Conservation (phyloP, 2,888 invertebrate genomes). For the Ormyrus labotus region DNA sequence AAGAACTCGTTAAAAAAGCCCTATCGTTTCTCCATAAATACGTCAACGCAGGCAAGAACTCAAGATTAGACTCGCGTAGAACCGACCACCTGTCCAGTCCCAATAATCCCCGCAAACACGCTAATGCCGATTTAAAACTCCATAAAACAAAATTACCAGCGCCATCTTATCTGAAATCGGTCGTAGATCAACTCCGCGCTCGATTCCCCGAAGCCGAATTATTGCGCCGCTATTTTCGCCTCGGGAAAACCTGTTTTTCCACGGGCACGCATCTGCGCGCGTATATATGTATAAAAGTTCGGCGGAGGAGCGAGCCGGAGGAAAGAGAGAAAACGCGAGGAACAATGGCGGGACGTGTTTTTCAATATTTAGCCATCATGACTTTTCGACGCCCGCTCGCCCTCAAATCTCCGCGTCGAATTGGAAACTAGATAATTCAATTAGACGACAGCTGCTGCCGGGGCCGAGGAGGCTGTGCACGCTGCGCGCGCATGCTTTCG, state of each 20-base stretch:
- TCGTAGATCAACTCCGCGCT: no score
- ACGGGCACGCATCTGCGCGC: constrained; percentile 18
- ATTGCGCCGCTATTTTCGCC: background rate
- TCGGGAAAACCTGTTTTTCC: constrained; percentile 13
- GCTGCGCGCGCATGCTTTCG: background rate
- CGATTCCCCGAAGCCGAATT: background rate
- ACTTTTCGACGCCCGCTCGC: constrained; percentile 72
- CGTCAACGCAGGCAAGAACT: no score
- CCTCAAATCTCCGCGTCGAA: constrained; percentile 74
- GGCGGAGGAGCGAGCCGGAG: background rate
- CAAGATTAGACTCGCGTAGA: no score
- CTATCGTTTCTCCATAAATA: no score
- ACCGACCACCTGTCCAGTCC: no score
- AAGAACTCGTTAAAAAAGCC: no score
- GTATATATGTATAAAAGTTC: constrained; percentile 59
- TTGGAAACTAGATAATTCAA: constrained; percentile 76
- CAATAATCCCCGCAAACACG: no score
- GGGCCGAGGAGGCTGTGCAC: constrained; percentile 8
- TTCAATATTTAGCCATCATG: constrained; percentile 76
- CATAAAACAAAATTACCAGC: no score
- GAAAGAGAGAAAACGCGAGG: constrained; percentile 22
- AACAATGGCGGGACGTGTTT: constrained; percentile 74
- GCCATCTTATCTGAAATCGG: no score
- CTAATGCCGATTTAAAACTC: no score
- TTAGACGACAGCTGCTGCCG: constrained; percentile 73